phyloP scores from a whole-genome alignment of 2,113 vertebrate genomes.

The Chunga burmeisteri region DNA sequence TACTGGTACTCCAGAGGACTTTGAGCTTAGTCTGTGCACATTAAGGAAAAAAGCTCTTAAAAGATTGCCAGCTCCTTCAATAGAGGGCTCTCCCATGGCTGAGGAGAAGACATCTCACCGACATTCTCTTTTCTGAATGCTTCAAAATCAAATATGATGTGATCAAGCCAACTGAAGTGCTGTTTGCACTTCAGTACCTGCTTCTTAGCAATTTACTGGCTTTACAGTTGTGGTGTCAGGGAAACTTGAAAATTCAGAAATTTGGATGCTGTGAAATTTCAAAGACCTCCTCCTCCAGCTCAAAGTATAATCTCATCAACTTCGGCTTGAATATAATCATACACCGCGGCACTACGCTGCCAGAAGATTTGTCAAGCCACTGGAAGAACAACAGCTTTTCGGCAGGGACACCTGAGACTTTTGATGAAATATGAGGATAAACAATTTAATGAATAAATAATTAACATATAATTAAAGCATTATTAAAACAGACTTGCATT shows the following conservation, averaged over 20 bases:
- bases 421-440: slow-evolving; percentile 3
- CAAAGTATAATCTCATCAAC: background rate
- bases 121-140: rapidly evolving
- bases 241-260: background rate
- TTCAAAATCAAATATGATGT: background rate
- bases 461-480: slow-evolving; percentile 64
- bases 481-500: slow-evolving; percentile 62
- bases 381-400: background rate
- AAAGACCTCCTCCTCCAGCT: background rate
- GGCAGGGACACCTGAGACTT: slow-evolving; percentile 20
- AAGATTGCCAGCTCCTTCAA: background rate
- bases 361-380: slow-evolving; percentile 11
- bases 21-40: background rate
- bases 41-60: background rate
- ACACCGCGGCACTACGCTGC: background rate
- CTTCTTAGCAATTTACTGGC: background rate
- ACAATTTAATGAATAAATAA: slow-evolving; percentile 67
- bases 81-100: background rate
- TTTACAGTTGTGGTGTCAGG: background rate
- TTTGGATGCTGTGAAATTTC: background rate
- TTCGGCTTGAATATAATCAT: slow-evolving; percentile 1
- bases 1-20: background rate
- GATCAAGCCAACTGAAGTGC: background rate
- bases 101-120: background rate
- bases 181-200: background rate